Conservation (phyloP, 2,888 invertebrate genomes). For the Morpho deidamia region DNA sequence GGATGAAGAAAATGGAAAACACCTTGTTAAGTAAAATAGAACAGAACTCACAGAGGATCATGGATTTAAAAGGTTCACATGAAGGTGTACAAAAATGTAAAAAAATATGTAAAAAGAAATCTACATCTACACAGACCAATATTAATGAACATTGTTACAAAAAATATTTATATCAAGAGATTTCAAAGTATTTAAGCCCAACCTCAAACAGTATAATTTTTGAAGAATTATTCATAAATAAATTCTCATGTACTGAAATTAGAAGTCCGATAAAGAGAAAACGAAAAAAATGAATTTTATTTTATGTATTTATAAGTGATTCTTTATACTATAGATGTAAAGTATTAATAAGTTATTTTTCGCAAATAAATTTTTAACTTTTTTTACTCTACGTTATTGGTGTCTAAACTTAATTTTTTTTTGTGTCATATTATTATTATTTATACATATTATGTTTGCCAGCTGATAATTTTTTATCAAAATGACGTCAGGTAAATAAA, state of each 20-base stretch:
- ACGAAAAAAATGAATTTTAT: conserved; percentile 32
- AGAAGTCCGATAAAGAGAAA: conserved; percentile 34
- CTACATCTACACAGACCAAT: conserved; percentile 40
- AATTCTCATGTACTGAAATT: conserved; percentile 30
- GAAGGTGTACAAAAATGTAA: conserved; percentile 17
- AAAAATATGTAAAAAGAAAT: conserved; percentile 24
- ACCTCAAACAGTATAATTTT: conserved; percentile 51
- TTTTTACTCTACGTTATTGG: too few relatives aligned
- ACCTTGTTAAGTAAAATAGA: conserved; percentile 55
- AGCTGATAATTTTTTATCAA: too few relatives aligned
- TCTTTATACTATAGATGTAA: neutral
- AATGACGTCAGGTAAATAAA: too few relatives aligned
- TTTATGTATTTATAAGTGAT: neutral
- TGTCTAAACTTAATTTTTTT: too few relatives aligned
- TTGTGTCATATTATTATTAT: too few relatives aligned
- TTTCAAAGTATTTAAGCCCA: conserved; percentile 57
- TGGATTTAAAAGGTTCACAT: conserved; percentile 38
- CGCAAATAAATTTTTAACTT: too few relatives aligned
- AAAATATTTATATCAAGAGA: conserved; percentile 52
- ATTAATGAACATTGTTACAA: conserved; percentile 43
- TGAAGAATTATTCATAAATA: conserved; percentile 64
- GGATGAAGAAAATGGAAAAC: conserved; percentile 57
- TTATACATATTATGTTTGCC: too few relatives aligned
- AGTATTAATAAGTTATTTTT: neutral
- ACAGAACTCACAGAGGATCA: conserved; percentile 52